Conservation (phyloP, 92 coral and sea anemone species). For the Heteractis magnifica region DNA sequence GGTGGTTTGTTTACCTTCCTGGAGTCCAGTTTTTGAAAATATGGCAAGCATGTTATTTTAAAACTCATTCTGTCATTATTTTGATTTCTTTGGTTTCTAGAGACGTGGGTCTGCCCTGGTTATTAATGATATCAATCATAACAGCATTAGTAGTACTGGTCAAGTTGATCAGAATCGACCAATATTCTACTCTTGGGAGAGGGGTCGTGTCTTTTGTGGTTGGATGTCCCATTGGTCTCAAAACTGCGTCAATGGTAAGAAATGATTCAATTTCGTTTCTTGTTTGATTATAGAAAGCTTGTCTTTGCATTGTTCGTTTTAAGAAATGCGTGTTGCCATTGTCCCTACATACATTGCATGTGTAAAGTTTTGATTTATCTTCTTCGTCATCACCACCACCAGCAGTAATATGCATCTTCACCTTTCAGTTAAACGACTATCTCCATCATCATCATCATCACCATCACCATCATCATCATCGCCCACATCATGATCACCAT, state of each 20-base stretch:
- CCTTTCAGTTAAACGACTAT: no score
- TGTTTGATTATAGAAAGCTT: not conserved
- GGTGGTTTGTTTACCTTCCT: not conserved
- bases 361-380: no score
- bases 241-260: slow-evolving; percentile 62
- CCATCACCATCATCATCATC: no score
- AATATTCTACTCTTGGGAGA: slow-evolving; percentile 25
- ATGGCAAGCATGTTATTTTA: not conserved
- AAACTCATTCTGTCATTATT: not conserved
- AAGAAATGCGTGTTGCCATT: no score
- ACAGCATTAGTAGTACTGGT: slow-evolving; percentile 42
- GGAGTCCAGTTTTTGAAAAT: no score
- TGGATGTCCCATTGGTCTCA: slow-evolving; percentile 66
- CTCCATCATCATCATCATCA: no score
- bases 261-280: not conserved
- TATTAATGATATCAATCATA: slow-evolving; percentile 39
- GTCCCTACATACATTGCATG: no score
- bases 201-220: slow-evolving; percentile 40
- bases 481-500: no score
- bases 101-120: slow-evolving; percentile 44
- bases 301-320: not conserved
- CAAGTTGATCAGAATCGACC: slow-evolving; percentile 48
- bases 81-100: slow-evolving; percentile 13
- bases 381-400: no score
- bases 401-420: no score